Base-by-base conservation (phyloP, 2,888 invertebrate genomes). In the Drosophila nigricruria region DNA sequence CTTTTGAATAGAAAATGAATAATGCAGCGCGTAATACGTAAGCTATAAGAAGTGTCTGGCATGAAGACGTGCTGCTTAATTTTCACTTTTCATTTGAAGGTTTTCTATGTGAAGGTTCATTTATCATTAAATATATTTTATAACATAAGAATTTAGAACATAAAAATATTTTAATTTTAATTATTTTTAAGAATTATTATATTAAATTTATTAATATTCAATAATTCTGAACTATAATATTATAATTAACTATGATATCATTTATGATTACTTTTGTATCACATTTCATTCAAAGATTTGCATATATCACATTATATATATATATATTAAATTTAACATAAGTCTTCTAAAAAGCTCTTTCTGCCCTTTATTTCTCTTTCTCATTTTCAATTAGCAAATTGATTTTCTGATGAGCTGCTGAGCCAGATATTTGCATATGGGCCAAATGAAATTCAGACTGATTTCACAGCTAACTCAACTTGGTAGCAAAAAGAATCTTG, bases 51-150 rank as follows among this genome's bases (percentile, higher is more conserved):
- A 38, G 23, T 16, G 40, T 12, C 9, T 43, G 45, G 20, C 30
- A 25, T 30, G 3, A 30, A 52, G 45, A 43, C 27, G 50, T 65
- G 52, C 34, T 25, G 5, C 59, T 61, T 63, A 36, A 77, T 73
- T 82, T 71, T 88, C 82, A 85, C 82, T 82, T 88, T 85, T 88
- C 54, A 68, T 70, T 47, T 2, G 6, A 10, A 36, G 0, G 12
- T 32, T 32, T 30, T 32, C 30, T 49, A 18, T 8, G 5, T 16
- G 14, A 32, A 34, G 14, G 14, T 23, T 34, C 1, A 34, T 23
- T 9, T 18, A 8, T 2, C 34, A 5, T 34, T 1, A 1, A n/a
- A 12, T 38, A 18, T 18, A 38, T 53, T 27, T 6, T 5, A 1
- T 36, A 30, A 30, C 30, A 8, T 30, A 8, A 9, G 30, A 30